Percentiles rank a stretch among this genome's conserved stretches.
Conservation (phyloP, 1,140 invertebrate genomes). For the Ephestia elutella region DNA sequence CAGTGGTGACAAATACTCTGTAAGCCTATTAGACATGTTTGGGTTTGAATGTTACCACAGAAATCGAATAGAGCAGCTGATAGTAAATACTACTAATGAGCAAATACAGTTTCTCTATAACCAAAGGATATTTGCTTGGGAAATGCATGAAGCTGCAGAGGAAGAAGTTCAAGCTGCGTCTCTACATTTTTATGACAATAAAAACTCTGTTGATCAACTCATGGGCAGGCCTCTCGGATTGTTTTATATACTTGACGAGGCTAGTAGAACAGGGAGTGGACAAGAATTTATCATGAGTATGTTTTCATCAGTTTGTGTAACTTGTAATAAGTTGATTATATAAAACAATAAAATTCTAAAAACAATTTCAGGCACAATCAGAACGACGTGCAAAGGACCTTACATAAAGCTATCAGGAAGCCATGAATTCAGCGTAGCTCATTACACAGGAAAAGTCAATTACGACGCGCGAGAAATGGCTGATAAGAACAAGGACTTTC, state of each 20-base stretch:
- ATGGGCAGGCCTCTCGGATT: conserved; percentile 88
- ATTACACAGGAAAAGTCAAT: conserved; percentile 88
- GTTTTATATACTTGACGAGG: conserved; percentile 92
- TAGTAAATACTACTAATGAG: conserved; percentile 92
- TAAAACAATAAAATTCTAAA: neutral
- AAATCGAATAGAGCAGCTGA: conserved; percentile 90
- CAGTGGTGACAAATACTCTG: conserved; percentile 86
- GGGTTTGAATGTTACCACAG: conserved; percentile 93
- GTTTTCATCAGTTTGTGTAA: conserved; percentile 11
- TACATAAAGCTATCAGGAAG: conserved; percentile 78
- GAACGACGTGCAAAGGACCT: conserved; percentile 72
- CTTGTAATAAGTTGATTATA: no score
- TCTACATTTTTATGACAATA: conserved; percentile 90
- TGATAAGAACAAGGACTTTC: conserved; percentile 91
- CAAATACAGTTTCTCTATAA: conserved; percentile 92
- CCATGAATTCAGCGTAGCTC: conserved; percentile 85
- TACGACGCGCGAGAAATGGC: conserved; percentile 89
- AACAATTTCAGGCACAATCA: conserved; percentile 68
- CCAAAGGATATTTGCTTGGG: conserved; percentile 90
- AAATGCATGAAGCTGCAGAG: conserved; percentile 91
- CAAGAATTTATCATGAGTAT: conserved; percentile 74
- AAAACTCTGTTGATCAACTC: conserved; percentile 88
- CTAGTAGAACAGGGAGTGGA: conserved; percentile 80
- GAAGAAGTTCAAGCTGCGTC: conserved; percentile 85
- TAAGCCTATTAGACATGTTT: conserved; percentile 89